Evolutionary conservation across 30 jellyfish, hydroid and myxozoan species (phyloP).

Genomic region (Pelagia noctiluca): DNA sequence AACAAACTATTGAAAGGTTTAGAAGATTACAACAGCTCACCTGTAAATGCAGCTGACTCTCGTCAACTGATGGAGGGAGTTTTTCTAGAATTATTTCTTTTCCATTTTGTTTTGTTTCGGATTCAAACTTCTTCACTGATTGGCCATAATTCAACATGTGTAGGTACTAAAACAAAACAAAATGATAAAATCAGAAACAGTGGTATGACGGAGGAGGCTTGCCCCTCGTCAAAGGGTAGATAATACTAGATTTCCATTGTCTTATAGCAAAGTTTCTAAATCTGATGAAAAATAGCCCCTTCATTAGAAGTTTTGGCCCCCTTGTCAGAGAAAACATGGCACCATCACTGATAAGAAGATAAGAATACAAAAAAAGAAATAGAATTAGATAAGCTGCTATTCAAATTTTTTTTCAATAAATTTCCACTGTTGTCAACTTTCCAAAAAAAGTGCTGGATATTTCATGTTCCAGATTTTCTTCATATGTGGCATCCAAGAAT

Average conservation of each 20-base stretch:
- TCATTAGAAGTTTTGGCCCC: not conserved
- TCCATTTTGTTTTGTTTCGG: slow-evolving; percentile 23
- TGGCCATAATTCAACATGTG: slow-evolving; percentile 59
- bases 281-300: not conserved
- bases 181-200: not conserved
- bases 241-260: not conserved
- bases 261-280: not conserved
- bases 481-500: too few relatives aligned
- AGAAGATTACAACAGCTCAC: slow-evolving; percentile 1
- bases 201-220: not conserved
- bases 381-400: too few relatives aligned
- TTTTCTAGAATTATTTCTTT: slow-evolving; percentile 15
- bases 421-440: too few relatives aligned
- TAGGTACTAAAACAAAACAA: slow-evolving; percentile 26
- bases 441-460: too few relatives aligned
- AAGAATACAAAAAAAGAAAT: too few relatives aligned
- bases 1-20: not conserved
- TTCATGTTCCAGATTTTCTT: too few relatives aligned
- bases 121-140: slow-evolving; percentile 41
- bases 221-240: not conserved
- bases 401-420: too few relatives aligned
- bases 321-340: not conserved
- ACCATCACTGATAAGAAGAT: not conserved
- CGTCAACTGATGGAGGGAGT: slow-evolving; percentile 69
- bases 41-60: slow-evolving; percentile 64